These are phyloP conservation scores for Burhinus oedicnemus DNA, from an alignment of 2,113 vertebrate species.

Conservation along the genomic window DNA sequence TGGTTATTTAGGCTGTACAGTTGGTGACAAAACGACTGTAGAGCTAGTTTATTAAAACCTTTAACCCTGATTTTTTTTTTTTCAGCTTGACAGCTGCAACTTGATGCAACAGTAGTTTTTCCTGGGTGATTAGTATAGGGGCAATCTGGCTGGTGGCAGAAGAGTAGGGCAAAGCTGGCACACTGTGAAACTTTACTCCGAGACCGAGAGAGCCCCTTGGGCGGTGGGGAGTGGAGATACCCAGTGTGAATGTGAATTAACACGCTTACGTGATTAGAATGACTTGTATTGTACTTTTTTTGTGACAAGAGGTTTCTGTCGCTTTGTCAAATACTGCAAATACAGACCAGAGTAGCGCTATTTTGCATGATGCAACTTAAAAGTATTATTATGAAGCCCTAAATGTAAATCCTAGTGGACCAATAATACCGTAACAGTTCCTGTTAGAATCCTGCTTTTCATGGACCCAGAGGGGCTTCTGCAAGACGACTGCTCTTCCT, in stretches of 20 bases:
- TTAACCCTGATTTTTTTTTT: neutral
- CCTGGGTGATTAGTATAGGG: neutral
- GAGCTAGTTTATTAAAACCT: conserved; percentile 11
- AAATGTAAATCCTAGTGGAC: neutral
- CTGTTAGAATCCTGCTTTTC: neutral
- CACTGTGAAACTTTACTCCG: neutral
- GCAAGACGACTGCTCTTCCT: neutral
- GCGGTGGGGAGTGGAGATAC: neutral
- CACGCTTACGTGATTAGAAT: neutral
- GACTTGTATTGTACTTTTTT: neutral
- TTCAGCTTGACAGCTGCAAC: neutral
- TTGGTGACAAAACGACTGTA: neutral
- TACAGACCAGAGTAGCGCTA: neutral
- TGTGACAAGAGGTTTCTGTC: neutral
- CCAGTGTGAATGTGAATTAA: neutral
- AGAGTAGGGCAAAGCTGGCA: neutral
- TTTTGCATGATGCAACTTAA: neutral
- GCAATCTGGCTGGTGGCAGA: neutral
- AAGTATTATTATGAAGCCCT: neutral
- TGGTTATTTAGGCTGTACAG: neutral
- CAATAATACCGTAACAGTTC: neutral
- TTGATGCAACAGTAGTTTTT: neutral
- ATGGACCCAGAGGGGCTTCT: neutral
- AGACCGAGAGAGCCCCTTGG: neutral
- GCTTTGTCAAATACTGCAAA: neutral